Evolutionary conservation across 1,140 invertebrate genomes (phyloP).

Genomic region (Phymorhynchus buccinoides): DNA sequence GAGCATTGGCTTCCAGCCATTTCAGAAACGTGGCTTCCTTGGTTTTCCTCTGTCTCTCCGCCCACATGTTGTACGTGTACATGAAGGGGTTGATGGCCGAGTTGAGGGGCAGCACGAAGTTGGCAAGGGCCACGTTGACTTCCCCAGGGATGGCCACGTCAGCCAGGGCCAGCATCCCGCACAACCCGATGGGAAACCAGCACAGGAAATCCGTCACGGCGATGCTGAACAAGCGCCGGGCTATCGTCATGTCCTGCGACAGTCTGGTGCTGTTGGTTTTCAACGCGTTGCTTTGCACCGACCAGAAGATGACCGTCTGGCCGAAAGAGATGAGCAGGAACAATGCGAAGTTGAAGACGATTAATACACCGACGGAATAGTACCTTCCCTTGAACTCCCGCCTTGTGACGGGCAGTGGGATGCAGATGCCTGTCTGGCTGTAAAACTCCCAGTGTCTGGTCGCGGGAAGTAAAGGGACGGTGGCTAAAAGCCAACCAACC

Average conservation of each 20-base stretch:
- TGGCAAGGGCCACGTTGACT: slow-evolving; percentile 49
- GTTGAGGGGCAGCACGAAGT: slow-evolving; percentile 53
- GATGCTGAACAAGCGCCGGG: slow-evolving; percentile 41
- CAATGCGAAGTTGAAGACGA: slow-evolving; percentile 45
- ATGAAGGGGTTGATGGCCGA: slow-evolving; percentile 55
- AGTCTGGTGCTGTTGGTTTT: too few relatives aligned
- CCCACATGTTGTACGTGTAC: slow-evolving; percentile 42
- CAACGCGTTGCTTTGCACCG: neutral
- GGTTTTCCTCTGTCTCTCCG: neutral
- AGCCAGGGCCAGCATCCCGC: slow-evolving; percentile 40
- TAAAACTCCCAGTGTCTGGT: slow-evolving; percentile 47
- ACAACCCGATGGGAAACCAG: slow-evolving; percentile 36
- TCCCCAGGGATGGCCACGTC: slow-evolving; percentile 46
- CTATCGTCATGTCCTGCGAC: neutral
- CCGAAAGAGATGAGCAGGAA: slow-evolving; percentile 48
- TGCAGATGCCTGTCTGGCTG: slow-evolving; percentile 46
- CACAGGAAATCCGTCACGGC: slow-evolving; percentile 43
- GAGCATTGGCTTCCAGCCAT: too few relatives aligned
- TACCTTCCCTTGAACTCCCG: slow-evolving; percentile 38
- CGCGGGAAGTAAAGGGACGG: slow-evolving; percentile 36
- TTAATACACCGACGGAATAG: slow-evolving; percentile 48
- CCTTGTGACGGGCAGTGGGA: slow-evolving; percentile 48
- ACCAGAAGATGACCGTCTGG: slow-evolving; percentile 47
- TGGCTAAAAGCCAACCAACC: too few relatives aligned
- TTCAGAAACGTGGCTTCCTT: neutral